phyloP scores from a whole-genome alignment of 1,140 invertebrate species.

The Aricia agestis region DNA sequence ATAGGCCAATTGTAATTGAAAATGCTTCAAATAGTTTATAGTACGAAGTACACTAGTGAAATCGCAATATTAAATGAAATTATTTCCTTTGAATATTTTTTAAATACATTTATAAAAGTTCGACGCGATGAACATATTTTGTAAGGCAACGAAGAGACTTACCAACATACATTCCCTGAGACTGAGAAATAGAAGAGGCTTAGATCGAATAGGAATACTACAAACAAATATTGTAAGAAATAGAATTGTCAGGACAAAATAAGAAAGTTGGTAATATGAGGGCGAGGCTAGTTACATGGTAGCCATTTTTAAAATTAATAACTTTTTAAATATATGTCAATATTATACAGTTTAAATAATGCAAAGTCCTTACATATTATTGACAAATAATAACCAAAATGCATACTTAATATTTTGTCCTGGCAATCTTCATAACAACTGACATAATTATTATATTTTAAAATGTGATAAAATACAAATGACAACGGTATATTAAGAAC shows the following conservation, averaged over 20 bases:
- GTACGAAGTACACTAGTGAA: slow-evolving; percentile 48
- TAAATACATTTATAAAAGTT: slow-evolving; percentile 64
- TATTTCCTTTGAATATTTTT: slow-evolving; percentile 64
- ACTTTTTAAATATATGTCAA: not conserved
- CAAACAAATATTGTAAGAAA: slow-evolving; percentile 41
- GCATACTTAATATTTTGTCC: slow-evolving; percentile 23
- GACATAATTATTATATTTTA: slow-evolving; percentile 38
- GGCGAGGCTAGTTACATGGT: slow-evolving; percentile 21
- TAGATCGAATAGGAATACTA: slow-evolving; percentile 54
- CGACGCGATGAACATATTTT: slow-evolving; percentile 62
- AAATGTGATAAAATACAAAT: slow-evolving; percentile 52
- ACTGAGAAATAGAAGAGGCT: slow-evolving; percentile 69
- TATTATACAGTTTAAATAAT: not conserved
- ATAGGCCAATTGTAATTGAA: slow-evolving; percentile 47
- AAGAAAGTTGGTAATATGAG: not conserved
- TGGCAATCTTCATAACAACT: slow-evolving; percentile 31
- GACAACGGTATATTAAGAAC: slow-evolving; percentile 45
- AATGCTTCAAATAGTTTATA: slow-evolving; percentile 59
- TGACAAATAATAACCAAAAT: not conserved
- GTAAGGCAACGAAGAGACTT: slow-evolving; percentile 74
- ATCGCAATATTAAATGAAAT: slow-evolving; percentile 41
- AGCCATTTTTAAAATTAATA: not conserved
- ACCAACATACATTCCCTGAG: slow-evolving; percentile 73
- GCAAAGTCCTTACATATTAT: no score
- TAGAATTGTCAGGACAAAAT: slow-evolving; percentile 28